A percentile compares a stretch with the other conserved stretches of the same genome.
Conservation (phyloP, 2,888 invertebrate species). For the Macropis europaea region DNA sequence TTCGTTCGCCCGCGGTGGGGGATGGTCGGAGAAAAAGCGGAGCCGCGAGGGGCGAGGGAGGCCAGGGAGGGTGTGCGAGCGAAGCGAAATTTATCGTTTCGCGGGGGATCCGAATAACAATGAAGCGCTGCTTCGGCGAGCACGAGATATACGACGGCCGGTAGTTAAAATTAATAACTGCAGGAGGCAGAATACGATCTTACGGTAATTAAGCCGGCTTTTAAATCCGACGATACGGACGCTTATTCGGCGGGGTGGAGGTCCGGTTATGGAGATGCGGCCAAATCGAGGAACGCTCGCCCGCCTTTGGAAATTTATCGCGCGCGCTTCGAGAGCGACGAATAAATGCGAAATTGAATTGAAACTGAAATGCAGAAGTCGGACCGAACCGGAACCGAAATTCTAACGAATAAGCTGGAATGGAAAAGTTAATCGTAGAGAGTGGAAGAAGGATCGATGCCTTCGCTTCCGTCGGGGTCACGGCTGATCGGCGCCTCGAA, state of each 20-base stretch:
- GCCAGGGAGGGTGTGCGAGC: constrained; percentile 8
- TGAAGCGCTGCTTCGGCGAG: constrained; percentile 41
- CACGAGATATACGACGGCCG: constrained; percentile 32
- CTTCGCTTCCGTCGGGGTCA: too few relatives aligned
- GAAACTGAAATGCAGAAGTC: too few relatives aligned
- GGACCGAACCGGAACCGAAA: too few relatives aligned
- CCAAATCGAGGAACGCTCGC: not conserved
- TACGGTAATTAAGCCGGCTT: constrained; percentile 59
- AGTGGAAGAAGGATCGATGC: too few relatives aligned
- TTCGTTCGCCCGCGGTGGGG: constrained; percentile 1
- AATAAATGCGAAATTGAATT: too few relatives aligned
- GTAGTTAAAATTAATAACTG: constrained; percentile 61
- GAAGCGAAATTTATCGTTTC: constrained; percentile 51
- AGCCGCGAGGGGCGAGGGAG: not conserved
- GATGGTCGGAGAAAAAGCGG: not conserved
- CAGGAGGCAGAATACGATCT: constrained; percentile 47
- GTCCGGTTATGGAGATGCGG: constrained; percentile 37
- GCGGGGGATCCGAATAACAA: constrained; percentile 36
- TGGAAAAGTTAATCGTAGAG: too few relatives aligned
- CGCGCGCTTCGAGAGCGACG: too few relatives aligned
- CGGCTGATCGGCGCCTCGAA: too few relatives aligned
- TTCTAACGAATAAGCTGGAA: too few relatives aligned
- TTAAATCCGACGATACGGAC: constrained; percentile 40
- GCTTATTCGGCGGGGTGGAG: constrained; percentile 26
- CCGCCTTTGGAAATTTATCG: not conserved